These are phyloP conservation scores for Dynastes maya DNA, from an alignment of 2,888 invertebrate species.

Conservation along the genomic window DNA sequence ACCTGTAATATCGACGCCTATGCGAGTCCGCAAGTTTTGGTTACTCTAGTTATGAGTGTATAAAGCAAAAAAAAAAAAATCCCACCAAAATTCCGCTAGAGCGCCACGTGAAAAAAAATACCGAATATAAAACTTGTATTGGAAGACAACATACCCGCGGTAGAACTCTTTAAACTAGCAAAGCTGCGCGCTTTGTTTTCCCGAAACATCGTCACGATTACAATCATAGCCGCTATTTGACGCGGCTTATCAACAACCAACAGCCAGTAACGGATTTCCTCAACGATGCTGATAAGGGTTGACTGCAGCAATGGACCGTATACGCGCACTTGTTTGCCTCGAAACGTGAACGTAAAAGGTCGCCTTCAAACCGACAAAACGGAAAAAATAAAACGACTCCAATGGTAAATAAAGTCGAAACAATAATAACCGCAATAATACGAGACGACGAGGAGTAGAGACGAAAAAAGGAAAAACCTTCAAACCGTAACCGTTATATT, in stretches of 20 bases:
- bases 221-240: constrained; percentile 41
- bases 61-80: too few relatives aligned
- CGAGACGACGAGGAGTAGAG: background rate
- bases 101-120: too few relatives aligned
- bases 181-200: constrained; percentile 3
- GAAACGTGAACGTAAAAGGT: background rate
- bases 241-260: constrained; percentile 33
- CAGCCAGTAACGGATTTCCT: constrained; percentile 47
- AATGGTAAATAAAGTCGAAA: background rate
- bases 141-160: too few relatives aligned
- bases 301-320: constrained; percentile 31
- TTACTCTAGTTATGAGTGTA: too few relatives aligned
- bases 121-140: too few relatives aligned
- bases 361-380: constrained; percentile 9
- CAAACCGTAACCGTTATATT: too few relatives aligned
- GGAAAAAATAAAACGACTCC: background rate
- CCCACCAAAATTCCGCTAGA: too few relatives aligned
- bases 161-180: too few relatives aligned
- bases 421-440: background rate
- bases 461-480: too few relatives aligned
- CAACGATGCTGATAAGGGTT: constrained; percentile 46
- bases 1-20: too few relatives aligned
- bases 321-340: background rate
- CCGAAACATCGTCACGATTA: constrained; percentile 37
- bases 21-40: too few relatives aligned